phyloP scores from a whole-genome alignment of 2,113 vertebrate genomes.

The Anas platyrhynchos region DNA sequence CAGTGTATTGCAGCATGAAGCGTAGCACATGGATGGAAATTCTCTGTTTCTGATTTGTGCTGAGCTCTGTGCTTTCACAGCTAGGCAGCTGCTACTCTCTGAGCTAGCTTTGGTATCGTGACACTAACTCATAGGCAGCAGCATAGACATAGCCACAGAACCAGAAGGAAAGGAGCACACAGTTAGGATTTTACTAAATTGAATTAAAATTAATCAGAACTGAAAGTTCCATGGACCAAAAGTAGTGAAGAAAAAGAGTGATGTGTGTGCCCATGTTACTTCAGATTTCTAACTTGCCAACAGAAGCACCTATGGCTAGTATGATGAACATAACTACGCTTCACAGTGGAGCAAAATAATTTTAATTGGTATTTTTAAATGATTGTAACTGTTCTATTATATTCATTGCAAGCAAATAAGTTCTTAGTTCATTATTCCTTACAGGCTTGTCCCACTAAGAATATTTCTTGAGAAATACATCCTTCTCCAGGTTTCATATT shows the following conservation, averaged over 20 bases:
- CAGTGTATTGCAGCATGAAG: not conserved
- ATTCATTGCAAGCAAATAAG: not conserved
- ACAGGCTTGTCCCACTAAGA: not conserved
- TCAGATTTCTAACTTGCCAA: slow-evolving; percentile 45
- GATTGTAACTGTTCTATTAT: slow-evolving; percentile 14
- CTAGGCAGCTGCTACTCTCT: not conserved
- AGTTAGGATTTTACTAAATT: slow-evolving; percentile 35
- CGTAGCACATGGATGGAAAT: not conserved
- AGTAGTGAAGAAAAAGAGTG: slow-evolving; percentile 36
- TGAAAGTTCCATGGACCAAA: slow-evolving; percentile 37
- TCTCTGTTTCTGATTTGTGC: not conserved
- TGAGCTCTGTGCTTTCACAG: not conserved
- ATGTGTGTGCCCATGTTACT: slow-evolving; percentile 26
- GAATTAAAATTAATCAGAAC: slow-evolving; percentile 34
- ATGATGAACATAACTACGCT: not conserved
- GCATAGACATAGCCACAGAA: not conserved
- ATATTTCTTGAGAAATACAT: slow-evolving; percentile 11
- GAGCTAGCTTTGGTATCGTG: not conserved
- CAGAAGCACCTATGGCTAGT: slow-evolving; percentile 11
- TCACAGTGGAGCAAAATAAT: slow-evolving; percentile 3
- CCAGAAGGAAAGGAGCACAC: slow-evolving; percentile 4
- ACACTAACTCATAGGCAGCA: not conserved
- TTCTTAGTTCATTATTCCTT: slow-evolving; percentile 23
- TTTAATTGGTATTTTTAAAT: not conserved
- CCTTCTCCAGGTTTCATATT: slow-evolving; percentile 4